A percentile compares a stretch with the other conserved stretches of the same genome.
Evolutionary conservation across 2,797 vertebrate genomes (phyloP).

Genomic region (Acanthiza pusilla): DNA sequence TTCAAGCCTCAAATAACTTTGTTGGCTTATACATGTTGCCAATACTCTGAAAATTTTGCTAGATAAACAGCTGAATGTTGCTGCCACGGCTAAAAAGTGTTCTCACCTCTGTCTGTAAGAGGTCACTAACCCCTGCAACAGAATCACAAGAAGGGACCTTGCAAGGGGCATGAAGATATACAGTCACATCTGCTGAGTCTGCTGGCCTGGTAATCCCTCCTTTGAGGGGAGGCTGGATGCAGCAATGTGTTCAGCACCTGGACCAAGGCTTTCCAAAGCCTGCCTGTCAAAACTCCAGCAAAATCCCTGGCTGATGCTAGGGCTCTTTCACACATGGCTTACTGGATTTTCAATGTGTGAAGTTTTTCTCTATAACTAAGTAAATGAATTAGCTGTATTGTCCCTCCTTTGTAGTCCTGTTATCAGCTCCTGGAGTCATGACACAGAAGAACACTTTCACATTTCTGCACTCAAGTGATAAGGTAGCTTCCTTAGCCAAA

Average conservation of each 20-base stretch:
- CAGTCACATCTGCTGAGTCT: not conserved
- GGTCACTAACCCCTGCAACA: not conserved
- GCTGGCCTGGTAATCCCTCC: not conserved
- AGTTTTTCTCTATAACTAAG: not conserved
- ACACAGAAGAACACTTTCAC: not conserved
- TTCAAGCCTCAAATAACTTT: not conserved
- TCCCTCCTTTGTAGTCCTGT: not conserved
- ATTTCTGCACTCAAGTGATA: not conserved
- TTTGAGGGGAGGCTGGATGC: not conserved
- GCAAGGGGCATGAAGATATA: not conserved
- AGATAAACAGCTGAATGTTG: not conserved
- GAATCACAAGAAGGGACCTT: not conserved
- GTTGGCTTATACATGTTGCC: accelerated
- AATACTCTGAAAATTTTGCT: not conserved
- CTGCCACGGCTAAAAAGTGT: not conserved
- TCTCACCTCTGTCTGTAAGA: not conserved
- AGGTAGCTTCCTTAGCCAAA: not conserved
- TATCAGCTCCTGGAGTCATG: not conserved
- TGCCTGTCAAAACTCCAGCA: not conserved
- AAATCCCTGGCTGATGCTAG: not conserved
- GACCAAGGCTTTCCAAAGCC: not conserved
- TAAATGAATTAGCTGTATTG: not conserved
- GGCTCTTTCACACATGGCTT: not conserved
- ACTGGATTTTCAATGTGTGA: not conserved
- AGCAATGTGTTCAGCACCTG: not conserved